Evolutionary conservation across 1,140 invertebrate species (phyloP).

Genomic region (Drosophila virilis): DNA sequence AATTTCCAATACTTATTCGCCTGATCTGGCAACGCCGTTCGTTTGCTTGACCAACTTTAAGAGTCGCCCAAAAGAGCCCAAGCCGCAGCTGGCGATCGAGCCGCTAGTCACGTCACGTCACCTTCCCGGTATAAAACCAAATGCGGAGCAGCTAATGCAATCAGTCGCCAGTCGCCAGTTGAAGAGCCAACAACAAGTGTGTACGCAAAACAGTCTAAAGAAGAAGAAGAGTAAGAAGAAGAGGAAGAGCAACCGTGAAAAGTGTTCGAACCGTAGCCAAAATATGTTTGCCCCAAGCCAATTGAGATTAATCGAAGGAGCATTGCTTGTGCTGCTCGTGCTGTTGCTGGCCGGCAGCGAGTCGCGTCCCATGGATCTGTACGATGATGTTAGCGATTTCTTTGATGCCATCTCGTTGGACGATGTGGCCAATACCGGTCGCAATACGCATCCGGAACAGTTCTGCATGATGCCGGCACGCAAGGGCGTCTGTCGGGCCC

Average conservation of each 20-base stretch:
- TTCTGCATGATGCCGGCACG: slow-evolving; percentile 82
- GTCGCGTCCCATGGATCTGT: slow-evolving; percentile 76
- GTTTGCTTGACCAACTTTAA: slow-evolving; percentile 6
- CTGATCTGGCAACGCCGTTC: slow-evolving; percentile 19
- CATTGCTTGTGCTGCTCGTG: slow-evolving; percentile 30
- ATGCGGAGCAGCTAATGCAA: slow-evolving; percentile 57
- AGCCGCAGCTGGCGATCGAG: slow-evolving; percentile 26
- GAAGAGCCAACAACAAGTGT: slow-evolving; percentile 47
- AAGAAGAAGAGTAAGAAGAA: slow-evolving; percentile 19
- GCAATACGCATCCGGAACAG: slow-evolving; percentile 75
- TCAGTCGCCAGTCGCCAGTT: slow-evolving; percentile 50
- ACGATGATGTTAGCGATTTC: slow-evolving; percentile 80
- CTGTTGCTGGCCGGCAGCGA: slow-evolving; percentile 29
- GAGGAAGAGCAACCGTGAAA: slow-evolving; percentile 7
- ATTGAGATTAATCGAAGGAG: slow-evolving; percentile 38
- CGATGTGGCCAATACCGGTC: slow-evolving; percentile 74
- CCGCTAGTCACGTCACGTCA: slow-evolving; percentile 59
- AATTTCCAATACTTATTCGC: not conserved
- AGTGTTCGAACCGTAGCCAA: slow-evolving; percentile 11
- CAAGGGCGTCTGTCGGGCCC: slow-evolving; percentile 86
- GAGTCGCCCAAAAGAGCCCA: slow-evolving; percentile 18
- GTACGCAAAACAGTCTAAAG: not conserved
- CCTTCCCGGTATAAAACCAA: slow-evolving; percentile 68
- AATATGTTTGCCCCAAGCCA: slow-evolving; percentile 35
- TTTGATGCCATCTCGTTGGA: slow-evolving; percentile 80